Evolutionary conservation across 2,797 vertebrate species (phyloP), one percentile per base, ranked within the genome.

Genomic region (Siniperca obscura): DNA sequence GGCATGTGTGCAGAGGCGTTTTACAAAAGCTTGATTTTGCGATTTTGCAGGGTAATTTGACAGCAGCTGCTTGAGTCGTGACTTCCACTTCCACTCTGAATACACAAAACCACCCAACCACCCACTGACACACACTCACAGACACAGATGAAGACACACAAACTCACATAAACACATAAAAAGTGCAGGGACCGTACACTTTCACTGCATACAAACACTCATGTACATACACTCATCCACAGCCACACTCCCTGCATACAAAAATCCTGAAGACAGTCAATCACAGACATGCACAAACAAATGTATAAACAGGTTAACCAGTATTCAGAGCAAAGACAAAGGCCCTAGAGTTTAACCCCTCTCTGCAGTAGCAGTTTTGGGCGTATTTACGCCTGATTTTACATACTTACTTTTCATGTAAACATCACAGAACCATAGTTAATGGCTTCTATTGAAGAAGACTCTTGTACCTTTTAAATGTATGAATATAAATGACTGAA

Each of bases 51-150:
- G 73, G 66, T 90, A 87, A 93, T 93, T 92, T 92, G 86, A 92
- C 87, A 93, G 90, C 84, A 91, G 88, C 83, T 89, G 90, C 89
- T 82, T 78, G 74, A 86, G 86, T 93, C 75, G 75, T 88, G 88
- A 92, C 85, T 89, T 86, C 56, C 64, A 84, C 88, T 87, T 84
- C 59, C 74, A 69, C 79, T 7, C 64, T 60, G 60, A 87, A 89
- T 52, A 62, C 70, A 83, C 65, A 70, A 50, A 87, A 60, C 74
- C 70, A 73, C 60, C 36, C 82, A 72, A 48, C 65, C 70, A 73
- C 78, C 74, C 80, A 70, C 84, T 27, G n/a, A 80, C 40, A 74
- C 62, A 53, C 59, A 42, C 55, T 1, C 21, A 46, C 52, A 30
- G n/a, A 46, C 57, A 69, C 50, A 74, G 7, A 74, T 22, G 3